Conservation (phyloP, 2,797 vertebrate genomes). For the Heliangelus exortis region DNA sequence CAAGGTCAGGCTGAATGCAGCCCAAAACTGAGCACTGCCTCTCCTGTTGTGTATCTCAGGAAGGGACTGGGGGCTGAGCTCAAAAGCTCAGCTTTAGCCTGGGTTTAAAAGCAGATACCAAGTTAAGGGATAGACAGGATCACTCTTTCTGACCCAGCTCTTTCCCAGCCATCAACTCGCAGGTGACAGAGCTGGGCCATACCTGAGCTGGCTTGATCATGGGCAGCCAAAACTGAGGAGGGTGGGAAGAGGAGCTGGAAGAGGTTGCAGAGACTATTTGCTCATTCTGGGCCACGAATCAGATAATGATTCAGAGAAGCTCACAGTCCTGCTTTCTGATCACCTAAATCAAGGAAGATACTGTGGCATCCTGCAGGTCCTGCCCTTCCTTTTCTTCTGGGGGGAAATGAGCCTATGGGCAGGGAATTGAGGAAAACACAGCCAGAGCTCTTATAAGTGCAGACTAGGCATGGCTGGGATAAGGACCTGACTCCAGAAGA, state of each 20-base stretch:
- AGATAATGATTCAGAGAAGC: background rate
- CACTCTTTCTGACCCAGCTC: background rate
- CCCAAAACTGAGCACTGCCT: background rate
- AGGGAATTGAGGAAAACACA: background rate
- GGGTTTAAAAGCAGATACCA: background rate
- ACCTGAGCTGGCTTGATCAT: background rate
- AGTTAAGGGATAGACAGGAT: background rate
- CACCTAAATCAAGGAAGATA: background rate
- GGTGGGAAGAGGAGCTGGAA: background rate
- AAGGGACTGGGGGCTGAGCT: background rate
- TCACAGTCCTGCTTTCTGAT: background rate
- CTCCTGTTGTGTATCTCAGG: background rate
- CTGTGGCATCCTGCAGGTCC: accelerated
- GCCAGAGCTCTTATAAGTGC: background rate
- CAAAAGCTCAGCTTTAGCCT: background rate
- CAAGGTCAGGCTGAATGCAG: background rate
- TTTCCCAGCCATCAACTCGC: background rate
- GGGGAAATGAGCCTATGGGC: background rate
- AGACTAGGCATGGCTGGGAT: background rate
- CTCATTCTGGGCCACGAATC: background rate
- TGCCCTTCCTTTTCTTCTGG: background rate
- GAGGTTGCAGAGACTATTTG: background rate
- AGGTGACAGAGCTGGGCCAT: background rate
- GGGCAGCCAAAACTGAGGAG: background rate
- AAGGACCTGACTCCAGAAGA: background rate